phyloP scores from a whole-genome alignment of 2,888 invertebrate species.

The Eupithecia exiguata region DNA sequence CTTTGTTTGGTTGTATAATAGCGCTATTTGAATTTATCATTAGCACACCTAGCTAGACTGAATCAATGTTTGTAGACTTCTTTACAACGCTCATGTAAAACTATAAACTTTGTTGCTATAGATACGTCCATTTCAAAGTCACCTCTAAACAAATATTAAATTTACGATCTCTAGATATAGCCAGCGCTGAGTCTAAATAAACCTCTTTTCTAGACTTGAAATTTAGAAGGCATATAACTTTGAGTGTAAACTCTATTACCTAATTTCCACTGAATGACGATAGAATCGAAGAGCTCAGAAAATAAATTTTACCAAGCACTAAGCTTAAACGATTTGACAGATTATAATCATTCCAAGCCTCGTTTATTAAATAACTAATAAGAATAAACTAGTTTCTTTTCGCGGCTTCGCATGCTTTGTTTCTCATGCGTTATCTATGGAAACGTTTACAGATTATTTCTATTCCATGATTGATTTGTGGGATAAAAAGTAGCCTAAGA shows the following conservation, averaged over 20 bases:
- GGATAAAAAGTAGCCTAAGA: too few relatives aligned
- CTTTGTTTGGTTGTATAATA: constrained; percentile 50
- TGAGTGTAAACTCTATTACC: background rate
- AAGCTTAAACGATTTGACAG: background rate
- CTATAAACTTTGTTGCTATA: constrained; percentile 13
- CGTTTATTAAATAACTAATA: too few relatives aligned
- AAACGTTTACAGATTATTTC: too few relatives aligned
- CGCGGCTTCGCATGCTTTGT: too few relatives aligned
- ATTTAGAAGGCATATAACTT: background rate
- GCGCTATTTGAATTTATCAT: constrained; percentile 47
- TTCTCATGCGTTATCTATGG: too few relatives aligned
- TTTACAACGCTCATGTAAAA: constrained; percentile 51
- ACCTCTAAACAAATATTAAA: constrained; percentile 23
- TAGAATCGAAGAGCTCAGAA: background rate
- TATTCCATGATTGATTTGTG: too few relatives aligned
- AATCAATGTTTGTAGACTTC: constrained; percentile 51
- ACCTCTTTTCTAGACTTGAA: background rate
- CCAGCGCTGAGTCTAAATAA: background rate
- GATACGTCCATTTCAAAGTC: constrained; percentile 16
- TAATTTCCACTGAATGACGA: background rate
- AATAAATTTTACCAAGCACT: background rate
- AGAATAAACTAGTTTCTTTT: too few relatives aligned
- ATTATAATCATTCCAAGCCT: background rate
- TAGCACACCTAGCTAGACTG: constrained; percentile 39
- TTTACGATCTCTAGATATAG: background rate